Evolutionary conservation across 2,888 invertebrate species (phyloP), one percentile per base, ranked within the genome.

Genomic region (Girardia tigrina): DNA sequence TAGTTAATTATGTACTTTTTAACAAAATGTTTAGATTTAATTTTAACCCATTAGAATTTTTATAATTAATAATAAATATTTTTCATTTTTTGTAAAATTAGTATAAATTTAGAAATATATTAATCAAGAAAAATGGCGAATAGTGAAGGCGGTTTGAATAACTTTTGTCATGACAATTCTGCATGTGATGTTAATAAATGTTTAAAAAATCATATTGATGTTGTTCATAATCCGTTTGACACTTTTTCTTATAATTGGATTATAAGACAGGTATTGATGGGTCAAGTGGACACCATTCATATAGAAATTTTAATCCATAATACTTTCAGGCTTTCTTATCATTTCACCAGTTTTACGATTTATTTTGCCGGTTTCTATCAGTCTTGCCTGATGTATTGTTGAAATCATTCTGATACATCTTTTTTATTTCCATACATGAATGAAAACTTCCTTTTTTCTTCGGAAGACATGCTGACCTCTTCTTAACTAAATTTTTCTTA

Each of bases 401-500:
- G 56, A 56, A 56, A 56, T 56, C 56, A 12, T 56, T 56, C 56
- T 56, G 4, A 56, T 16, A 16, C 23, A 4, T 56, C 56, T 56
- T 56, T 56, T 56, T 20, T 56, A n/a, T 56, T 56, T 56, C 56
- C 56, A 8, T 56, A 56, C n/a, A 56, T 56, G 56, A 4, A 4
- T 56, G n/a, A 56, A 56, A 4, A 56, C 23, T 12, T 56, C 56
- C n/a, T 56, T 8, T 56, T 56, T 56, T 56, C 56, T 56, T 12
- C 56, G 4, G 56, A 56, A 56, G 23, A 8, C 56, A 56, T 56
- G n/a, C n/a, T 56, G 56, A 8, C n/a, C 36, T 16, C n/a, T 56
- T 56, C 56, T 56, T 16, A 56, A 56, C n/a, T 56, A 6, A 8
- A 56, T 56, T 56, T 56, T 56, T 56, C 56, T 36, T 56, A 56